phyloP scores from a whole-genome alignment of 2,888 invertebrate species.

The Elmis aenea region DNA sequence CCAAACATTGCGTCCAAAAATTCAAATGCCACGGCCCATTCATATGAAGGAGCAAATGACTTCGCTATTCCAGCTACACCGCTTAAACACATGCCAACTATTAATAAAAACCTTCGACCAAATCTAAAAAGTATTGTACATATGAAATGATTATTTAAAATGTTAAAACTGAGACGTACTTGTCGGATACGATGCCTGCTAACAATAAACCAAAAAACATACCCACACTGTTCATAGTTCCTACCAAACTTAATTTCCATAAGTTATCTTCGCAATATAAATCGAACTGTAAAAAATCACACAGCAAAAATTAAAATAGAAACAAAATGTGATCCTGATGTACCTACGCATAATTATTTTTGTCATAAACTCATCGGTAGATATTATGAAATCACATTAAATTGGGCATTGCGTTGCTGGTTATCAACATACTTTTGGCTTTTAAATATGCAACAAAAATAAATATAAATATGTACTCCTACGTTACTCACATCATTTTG shows the following conservation, averaged over 20 bases:
- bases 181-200: conserved; percentile 59
- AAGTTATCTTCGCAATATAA: conserved; percentile 56
- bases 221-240: conserved; percentile 67
- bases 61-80: conserved; percentile 62
- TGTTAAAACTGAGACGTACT: conserved; percentile 43
- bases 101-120: conserved; percentile 57
- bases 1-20: conserved; percentile 66
- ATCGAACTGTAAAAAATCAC: conserved; percentile 53
- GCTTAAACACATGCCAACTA: conserved; percentile 55
- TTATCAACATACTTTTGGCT: no score
- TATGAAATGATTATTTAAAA: neutral
- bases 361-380: no score
- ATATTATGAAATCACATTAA: no score
- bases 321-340: no score
- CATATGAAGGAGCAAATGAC: conserved; percentile 64
- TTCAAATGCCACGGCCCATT: conserved; percentile 68
- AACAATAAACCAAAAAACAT: conserved; percentile 67
- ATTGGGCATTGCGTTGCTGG: no score
- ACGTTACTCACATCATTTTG: conserved; percentile 36
- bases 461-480: neutral
- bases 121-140: conserved; percentile 42
- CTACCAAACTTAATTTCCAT: conserved; percentile 66
- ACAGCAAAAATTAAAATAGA: no score
- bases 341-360: no score
- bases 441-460: no score